Evolutionary conservation across 1,140 invertebrate species (phyloP).

Genomic region (Asbolus verrucosus): DNA sequence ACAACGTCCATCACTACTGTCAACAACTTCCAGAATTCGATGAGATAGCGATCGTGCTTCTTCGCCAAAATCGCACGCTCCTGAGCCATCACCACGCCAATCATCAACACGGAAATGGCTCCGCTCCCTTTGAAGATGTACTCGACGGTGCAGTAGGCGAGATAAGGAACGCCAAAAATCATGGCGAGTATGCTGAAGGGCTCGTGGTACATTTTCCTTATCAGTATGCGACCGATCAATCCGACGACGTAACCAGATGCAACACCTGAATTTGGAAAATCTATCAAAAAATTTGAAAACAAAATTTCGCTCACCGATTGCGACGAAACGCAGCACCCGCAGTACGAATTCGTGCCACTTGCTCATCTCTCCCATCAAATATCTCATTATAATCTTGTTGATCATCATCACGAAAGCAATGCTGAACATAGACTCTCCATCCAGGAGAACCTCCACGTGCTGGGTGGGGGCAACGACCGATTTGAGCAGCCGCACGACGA

Average conservation of each 20-base stretch:
- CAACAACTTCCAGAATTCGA: conserved; percentile 37
- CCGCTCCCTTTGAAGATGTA: not conserved
- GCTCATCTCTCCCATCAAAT: not conserved
- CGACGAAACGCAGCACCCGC: too few species aligned
- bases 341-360: not conserved
- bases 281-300: too few species aligned
- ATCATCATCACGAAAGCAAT: not conserved
- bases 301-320: too few species aligned
- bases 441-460: not conserved
- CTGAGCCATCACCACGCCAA: conserved; percentile 37
- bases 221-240: not conserved
- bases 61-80: conserved; percentile 15
- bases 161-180: not conserved
- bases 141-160: not conserved
- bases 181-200: not conserved
- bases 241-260: not conserved
- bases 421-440: not conserved
- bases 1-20: conserved; percentile 19
- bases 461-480: not conserved
- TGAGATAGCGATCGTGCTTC: conserved; percentile 27
- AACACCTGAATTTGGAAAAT: too few species aligned
- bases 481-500: not conserved
- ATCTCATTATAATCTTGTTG: not conserved
- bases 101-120: not conserved
- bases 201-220: not conserved